Evolutionary conservation across 2,797 vertebrate species (phyloP), one percentile per base, ranked within the genome.

Genomic region (Anableps anableps): DNA sequence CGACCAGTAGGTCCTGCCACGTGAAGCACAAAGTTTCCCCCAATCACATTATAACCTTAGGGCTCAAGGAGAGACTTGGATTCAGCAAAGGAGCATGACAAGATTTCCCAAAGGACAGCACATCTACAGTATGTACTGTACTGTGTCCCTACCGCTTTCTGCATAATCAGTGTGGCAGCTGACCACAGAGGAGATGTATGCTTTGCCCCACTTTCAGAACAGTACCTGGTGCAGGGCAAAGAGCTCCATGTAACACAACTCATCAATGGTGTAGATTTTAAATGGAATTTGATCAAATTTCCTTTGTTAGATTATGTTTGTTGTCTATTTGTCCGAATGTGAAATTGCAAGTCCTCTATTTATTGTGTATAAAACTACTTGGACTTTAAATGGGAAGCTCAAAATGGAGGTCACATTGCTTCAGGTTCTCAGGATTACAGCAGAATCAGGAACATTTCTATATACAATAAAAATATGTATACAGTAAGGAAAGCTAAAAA

Each of bases 141-240:
- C 74, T 75, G 45, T 68, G 45, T 45, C 68, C 68, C 41, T 26
- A n/a, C 72, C 74, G 82, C 71, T 81, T 84, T 75, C 74, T 83
- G 83, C 80, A 86, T 87, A 81, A 76, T 88, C 83, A 83, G 45
- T 58, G 60, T 55, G 62, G 71, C 80, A 82, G 76, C 80, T 75
- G 78, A 51, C 83, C 84, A 81, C 72, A 41, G 82, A 74, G n/a
- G 60, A 83, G 81, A 76, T 50, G n/a, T 26, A 64, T 73, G 70
- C 77, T 82, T 64, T 83, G 88, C 36, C 88, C 88, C 76, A 89
- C 77, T 93, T 92, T 45, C 68, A 68, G 64, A 84, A 77, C 34
- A n/a, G 17, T 29, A 75, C 77, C 55, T 88, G 78, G 66, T 85
- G 85, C 83, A 84, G 31, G 14, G 68, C 71, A 71, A 50, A 43